Evolutionary conservation across 2,797 vertebrate genomes (phyloP).

Genomic region (Staurois parvus): DNA sequence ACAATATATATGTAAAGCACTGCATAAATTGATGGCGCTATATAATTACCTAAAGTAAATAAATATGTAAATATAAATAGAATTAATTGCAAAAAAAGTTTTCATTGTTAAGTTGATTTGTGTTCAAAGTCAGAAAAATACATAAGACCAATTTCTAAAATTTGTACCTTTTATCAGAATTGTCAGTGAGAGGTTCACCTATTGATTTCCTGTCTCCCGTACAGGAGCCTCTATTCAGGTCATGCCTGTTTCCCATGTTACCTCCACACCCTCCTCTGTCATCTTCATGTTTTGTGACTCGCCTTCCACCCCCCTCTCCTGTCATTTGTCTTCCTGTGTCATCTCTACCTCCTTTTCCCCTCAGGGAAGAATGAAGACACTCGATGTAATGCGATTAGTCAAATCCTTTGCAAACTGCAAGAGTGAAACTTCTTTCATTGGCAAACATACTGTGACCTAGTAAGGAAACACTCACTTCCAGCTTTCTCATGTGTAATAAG

Average conservation of each 20-base stretch:
- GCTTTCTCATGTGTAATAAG: background rate
- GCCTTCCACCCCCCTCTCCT: background rate
- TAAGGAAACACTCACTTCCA: background rate
- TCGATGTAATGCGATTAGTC: background rate
- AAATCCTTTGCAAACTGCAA: background rate
- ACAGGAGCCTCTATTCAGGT: conserved; percentile 1
- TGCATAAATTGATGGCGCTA: too few species aligned
- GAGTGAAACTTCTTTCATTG: background rate
- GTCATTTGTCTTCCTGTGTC: background rate
- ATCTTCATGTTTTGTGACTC: background rate
- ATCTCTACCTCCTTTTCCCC: background rate
- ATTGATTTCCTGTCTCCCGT: background rate
- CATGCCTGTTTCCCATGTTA: background rate
- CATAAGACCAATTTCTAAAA: too few species aligned
- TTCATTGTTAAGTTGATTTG: too few species aligned
- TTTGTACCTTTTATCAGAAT: too few species aligned
- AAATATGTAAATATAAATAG: too few species aligned
- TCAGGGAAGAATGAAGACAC: conserved; percentile 7
- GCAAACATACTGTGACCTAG: background rate
- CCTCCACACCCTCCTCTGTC: conserved; percentile 1
- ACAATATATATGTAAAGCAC: too few species aligned
- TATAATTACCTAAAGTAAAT: too few species aligned
- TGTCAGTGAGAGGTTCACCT: background rate
- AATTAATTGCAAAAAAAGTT: too few species aligned
- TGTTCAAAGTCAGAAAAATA: too few species aligned